Conservation (phyloP, 2,888 invertebrate species). For the Patella depressa region DNA sequence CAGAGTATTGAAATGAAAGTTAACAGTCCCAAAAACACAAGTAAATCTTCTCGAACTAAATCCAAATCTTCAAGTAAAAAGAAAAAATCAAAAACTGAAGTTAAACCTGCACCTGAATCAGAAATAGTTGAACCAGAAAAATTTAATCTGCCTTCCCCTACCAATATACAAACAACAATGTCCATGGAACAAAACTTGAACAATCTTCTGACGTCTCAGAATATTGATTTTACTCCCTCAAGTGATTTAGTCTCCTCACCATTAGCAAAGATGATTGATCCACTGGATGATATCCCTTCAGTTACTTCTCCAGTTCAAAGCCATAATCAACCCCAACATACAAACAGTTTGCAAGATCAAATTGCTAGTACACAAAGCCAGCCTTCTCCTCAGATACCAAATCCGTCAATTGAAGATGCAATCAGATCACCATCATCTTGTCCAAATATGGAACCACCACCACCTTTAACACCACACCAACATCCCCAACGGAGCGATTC, state of each 20-base stretch:
- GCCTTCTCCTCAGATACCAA: background rate
- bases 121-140: conserved; percentile 18
- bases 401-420: background rate
- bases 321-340: background rate
- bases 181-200: conserved; percentile 1
- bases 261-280: background rate
- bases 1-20: background rate
- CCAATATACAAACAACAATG: background rate
- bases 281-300: background rate
- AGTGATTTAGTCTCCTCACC: background rate
- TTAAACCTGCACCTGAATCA: conserved; percentile 15
- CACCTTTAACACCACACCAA: conserved; percentile 15
- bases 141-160: conserved; percentile 13
- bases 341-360: background rate
- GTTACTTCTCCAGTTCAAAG: background rate
- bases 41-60: conserved; percentile 4
- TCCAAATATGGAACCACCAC: background rate
- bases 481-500: conserved; percentile 24
- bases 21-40: background rate
- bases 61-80: conserved; percentile 28
- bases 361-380: background rate
- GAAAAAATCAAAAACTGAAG: conserved; percentile 24
- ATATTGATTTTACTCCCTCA: background rate
- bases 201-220: background rate
- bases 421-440: background rate